These are phyloP conservation scores for Metacarcinus magister DNA, from an alignment of 2,888 invertebrate species.

Conservation along the genomic window DNA sequence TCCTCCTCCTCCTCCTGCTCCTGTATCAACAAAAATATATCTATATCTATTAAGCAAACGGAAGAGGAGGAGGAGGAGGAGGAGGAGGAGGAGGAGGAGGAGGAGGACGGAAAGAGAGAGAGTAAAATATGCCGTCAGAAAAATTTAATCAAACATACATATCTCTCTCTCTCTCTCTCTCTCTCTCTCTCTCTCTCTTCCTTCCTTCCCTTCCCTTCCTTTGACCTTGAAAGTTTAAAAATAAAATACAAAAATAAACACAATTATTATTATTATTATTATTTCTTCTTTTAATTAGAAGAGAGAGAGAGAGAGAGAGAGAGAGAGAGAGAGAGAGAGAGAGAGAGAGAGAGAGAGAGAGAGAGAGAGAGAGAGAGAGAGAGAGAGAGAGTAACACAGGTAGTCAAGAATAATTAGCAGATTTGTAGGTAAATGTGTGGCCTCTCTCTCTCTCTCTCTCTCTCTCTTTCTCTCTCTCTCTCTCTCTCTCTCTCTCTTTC, in stretches of 20 bases:
- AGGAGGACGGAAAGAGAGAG: not conserved
- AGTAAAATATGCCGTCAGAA: not conserved
- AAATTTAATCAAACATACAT: not conserved
- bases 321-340: not conserved
- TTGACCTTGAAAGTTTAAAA: no score
- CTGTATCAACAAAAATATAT: not conserved
- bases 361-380: constrained; percentile 57
- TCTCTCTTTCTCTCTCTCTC: not conserved
- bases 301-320: constrained; percentile 46
- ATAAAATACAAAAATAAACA: no score
- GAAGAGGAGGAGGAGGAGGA: not conserved
- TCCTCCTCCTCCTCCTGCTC: not conserved
- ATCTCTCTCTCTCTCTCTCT: not conserved
- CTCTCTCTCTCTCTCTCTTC: not conserved
- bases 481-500: not conserved
- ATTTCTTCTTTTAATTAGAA: not conserved
- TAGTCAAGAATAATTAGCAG: no score
- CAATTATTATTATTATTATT: no score
- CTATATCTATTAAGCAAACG: not conserved
- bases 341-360: constrained; percentile 40
- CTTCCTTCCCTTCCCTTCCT: no score
- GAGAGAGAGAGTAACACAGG: constrained; percentile 28
- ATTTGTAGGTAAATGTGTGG: no score
- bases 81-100: constrained; percentile 39
- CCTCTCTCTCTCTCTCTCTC: not conserved